Base-by-base conservation (phyloP, 2,113 vertebrate species). In the Boulengeromyrus knoepffleri region DNA sequence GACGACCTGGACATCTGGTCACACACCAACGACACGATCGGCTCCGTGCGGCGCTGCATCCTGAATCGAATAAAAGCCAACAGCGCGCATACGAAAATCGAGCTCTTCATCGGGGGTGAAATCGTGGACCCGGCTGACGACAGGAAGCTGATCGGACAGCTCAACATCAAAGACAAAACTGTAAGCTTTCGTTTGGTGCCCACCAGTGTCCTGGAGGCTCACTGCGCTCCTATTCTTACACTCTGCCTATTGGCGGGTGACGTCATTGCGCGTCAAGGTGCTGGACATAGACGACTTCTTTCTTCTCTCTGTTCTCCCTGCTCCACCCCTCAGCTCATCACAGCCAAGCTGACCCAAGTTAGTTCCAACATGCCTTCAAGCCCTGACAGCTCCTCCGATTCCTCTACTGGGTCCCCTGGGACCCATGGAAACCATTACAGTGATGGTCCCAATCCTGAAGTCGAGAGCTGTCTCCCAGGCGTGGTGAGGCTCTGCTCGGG, bases 321-420 rank as follows among this genome's bases (percentile, higher is more conserved):
- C 19, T 31, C 21, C 56, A 39, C 42, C 36, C 36, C 17, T 50
- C 53, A 99, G 99, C 94, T 99, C 94, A 99, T 99, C 93, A 99
- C 99, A 12, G 99, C 99, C 92, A 99, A 99, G 96, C 97, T 99
- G 93, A 99, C 99, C 80, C 99, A 99, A 95, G 98, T 99, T 95
- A 99, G 98, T 95, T 97, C 98, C 95, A 99, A 99, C 95, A 99
- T 99, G 98, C 99, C 99, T 94, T 99, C 99, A 92, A 99, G 99
- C 93, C 99, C 99, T 91, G 99, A 99, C 95, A 99, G 98, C 93
- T 99, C 98, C 90, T 99, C 99, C 88, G 99, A 99, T 94, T 99
- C 99, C 89, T 99, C 99, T 92, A 99, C 99, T 92, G 99, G 99
- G 83, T 99, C 99, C 90, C 98, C 99, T 74, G 98, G 98, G 93